phyloP scores from a whole-genome alignment of 1,140 invertebrate species.

The Amyelois transitella region DNA sequence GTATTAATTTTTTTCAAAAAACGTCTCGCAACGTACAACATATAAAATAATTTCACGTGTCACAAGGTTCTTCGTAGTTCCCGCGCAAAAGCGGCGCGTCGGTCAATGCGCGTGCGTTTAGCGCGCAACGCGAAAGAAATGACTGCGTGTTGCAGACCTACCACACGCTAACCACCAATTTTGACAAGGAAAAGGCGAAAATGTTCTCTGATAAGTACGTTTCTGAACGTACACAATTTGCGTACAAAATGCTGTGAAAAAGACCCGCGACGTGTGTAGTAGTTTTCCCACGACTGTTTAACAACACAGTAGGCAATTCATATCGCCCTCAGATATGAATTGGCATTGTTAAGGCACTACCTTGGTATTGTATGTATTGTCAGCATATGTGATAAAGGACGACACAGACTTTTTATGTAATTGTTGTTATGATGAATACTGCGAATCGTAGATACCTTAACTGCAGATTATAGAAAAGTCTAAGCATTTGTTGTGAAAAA shows the following conservation, averaged over 20 bases:
- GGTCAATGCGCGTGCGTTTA: slow-evolving; percentile 44
- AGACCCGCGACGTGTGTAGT: not conserved
- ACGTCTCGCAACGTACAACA: not conserved
- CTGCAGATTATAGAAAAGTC: too few species aligned
- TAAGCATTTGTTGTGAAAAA: too few species aligned
- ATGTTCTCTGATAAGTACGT: slow-evolving; percentile 8
- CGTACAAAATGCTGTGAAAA: not conserved
- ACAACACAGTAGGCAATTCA: slow-evolving; percentile 26
- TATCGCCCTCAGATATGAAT: slow-evolving; percentile 34
- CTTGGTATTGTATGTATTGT: slow-evolving; percentile 13
- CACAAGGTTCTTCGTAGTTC: slow-evolving; percentile 17
- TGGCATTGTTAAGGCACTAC: slow-evolving; percentile 30
- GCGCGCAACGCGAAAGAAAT: slow-evolving; percentile 55
- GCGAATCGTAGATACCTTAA: too few species aligned
- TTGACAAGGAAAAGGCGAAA: slow-evolving; percentile 19
- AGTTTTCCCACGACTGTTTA: slow-evolving; percentile 33
- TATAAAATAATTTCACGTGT: slow-evolving; percentile 13
- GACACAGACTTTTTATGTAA: slow-evolving; percentile 3
- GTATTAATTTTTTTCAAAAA: not conserved
- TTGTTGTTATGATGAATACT: not conserved
- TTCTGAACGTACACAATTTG: slow-evolving; percentile 9
- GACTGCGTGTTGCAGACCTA: slow-evolving; percentile 9
- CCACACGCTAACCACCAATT: slow-evolving; percentile 2
- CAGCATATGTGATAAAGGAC: slow-evolving; percentile 2
- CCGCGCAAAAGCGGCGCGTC: slow-evolving; percentile 23